phyloP scores from a whole-genome alignment of 1,140 invertebrate genomes.

The Drosophila fuyamai region DNA sequence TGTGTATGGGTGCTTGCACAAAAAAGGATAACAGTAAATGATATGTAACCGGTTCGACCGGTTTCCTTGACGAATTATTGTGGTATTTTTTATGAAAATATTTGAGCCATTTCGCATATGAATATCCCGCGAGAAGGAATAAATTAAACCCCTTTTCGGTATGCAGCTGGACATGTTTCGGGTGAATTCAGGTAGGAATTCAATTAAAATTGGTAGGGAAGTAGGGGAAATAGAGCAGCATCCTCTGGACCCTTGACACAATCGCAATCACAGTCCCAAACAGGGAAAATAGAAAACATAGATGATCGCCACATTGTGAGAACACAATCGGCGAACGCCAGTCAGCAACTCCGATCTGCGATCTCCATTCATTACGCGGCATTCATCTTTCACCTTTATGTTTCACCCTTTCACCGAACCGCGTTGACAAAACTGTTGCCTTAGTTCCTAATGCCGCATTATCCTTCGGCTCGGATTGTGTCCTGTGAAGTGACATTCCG shows the following conservation, averaged over 20 bases:
- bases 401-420: conserved; percentile 41
- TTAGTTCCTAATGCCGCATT: conserved; percentile 67
- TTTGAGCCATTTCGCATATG: conserved; percentile 72
- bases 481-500: conserved; percentile 70
- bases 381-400: conserved; percentile 48
- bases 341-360: conserved; percentile 18
- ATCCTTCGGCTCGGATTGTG: conserved; percentile 49
- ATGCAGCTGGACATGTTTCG: conserved; percentile 65
- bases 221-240: conserved; percentile 45
- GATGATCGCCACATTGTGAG: conserved; percentile 78
- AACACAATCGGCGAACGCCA: conserved; percentile 61
- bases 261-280: conserved; percentile 18
- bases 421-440: conserved; percentile 76
- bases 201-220: conserved; percentile 69
- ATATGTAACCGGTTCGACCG: conserved; percentile 57
- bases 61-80: conserved; percentile 63
- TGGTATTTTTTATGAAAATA: conserved; percentile 79
- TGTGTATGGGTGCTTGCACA: not conserved
- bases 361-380: conserved; percentile 49
- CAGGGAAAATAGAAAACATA: conserved; percentile 37
- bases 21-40: conserved; percentile 10
- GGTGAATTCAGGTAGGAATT: conserved; percentile 72
- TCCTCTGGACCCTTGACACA: conserved; percentile 35
- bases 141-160: conserved; percentile 46
- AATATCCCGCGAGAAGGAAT: conserved; percentile 55